Percentiles rank a stretch among this genome's conserved stretches.
These are phyloP conservation scores for Hyposmocoma kahamanoa DNA, from an alignment of 1,140 invertebrate genomes.

Conservation along the genomic window DNA sequence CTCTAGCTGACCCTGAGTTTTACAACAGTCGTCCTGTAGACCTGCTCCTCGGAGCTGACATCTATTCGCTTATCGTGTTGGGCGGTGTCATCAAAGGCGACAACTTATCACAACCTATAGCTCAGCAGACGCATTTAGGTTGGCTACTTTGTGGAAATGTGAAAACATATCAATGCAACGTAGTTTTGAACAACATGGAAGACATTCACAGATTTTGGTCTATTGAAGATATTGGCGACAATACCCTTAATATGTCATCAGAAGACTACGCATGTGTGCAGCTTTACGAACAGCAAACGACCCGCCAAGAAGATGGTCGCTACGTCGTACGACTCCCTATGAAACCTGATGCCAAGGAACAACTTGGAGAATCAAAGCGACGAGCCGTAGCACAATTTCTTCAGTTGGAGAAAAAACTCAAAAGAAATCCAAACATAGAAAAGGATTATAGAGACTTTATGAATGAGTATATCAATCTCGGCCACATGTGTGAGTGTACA, in stretches of 20 bases:
- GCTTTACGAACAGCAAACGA: background rate
- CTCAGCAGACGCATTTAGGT: background rate
- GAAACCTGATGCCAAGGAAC: background rate
- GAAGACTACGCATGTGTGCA: background rate
- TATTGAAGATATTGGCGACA: background rate
- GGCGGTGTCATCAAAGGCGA: background rate
- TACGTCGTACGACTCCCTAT: background rate
- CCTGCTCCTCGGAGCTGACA: background rate
- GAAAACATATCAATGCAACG: background rate
- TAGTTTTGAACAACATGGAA: background rate
- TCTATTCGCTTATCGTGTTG: background rate
- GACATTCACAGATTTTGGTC: background rate
- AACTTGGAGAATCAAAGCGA: background rate
- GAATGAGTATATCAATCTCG: background rate
- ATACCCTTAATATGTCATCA: background rate
- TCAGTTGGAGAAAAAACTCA: background rate
- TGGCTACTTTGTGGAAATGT: background rate
- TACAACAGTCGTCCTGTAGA: background rate
- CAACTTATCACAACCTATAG: background rate
- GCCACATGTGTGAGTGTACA: background rate
- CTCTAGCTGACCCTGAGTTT: background rate
- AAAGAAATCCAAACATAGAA: background rate
- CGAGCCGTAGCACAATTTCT: conserved; percentile 2
- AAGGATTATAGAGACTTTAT: background rate
- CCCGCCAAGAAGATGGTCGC: background rate